Evolutionary conservation across 2,113 vertebrate species (phyloP).

Genomic region (Sebastes schlegelii): DNA sequence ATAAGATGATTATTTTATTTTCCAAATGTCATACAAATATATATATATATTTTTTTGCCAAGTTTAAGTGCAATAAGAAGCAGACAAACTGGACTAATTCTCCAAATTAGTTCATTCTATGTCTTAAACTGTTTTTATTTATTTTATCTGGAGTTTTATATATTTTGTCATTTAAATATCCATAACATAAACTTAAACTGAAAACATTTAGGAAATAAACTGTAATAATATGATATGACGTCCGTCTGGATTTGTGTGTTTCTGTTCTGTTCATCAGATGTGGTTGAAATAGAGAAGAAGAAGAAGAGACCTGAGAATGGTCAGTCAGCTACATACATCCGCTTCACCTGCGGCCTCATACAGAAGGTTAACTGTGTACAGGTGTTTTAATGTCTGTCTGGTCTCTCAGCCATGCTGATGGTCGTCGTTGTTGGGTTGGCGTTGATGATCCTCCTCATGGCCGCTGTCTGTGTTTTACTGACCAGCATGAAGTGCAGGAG

Average conservation of each 20-base stretch:
- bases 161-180: not conserved
- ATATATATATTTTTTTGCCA: too few relatives aligned
- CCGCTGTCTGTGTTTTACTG: slow-evolving; percentile 45
- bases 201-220: not conserved
- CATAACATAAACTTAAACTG: not conserved
- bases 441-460: slow-evolving; percentile 40
- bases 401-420: slow-evolving; percentile 47
- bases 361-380: not conserved
- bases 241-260: not conserved
- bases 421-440: slow-evolving; percentile 18
- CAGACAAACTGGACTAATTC: too few relatives aligned
- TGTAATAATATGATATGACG: not conserved
- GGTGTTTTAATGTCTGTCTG: not conserved
- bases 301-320: slow-evolving; percentile 46
- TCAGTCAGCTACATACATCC: slow-evolving; percentile 13
- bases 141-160: too few relatives aligned
- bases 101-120: too few relatives aligned
- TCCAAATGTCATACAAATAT: too few relatives aligned
- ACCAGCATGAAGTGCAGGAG: slow-evolving; percentile 48
- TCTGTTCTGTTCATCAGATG: slow-evolving; percentile 25
- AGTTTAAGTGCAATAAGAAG: too few relatives aligned
- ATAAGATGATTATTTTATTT: too few relatives aligned
- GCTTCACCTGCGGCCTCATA: not conserved
- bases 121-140: too few relatives aligned
- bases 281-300: slow-evolving; percentile 32